These are phyloP conservation scores for Rhadinocentrus ornatus DNA, from an alignment of 2,797 vertebrate species.

Conservation along the genomic window DNA sequence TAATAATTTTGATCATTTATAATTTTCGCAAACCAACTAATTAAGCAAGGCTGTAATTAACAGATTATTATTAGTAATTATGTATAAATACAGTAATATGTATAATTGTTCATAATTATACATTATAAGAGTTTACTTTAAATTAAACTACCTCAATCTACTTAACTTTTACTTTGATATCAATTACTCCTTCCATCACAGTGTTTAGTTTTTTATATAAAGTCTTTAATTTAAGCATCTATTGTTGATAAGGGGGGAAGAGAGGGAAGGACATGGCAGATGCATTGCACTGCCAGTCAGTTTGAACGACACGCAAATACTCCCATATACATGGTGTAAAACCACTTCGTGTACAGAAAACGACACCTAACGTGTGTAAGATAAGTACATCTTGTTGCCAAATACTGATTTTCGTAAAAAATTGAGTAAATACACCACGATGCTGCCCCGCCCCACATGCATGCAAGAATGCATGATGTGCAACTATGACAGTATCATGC, in stretches of 20 bases:
- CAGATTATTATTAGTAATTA: background rate
- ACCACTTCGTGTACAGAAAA: background rate
- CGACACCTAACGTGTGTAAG: background rate
- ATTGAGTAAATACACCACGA: conserved; percentile 45
- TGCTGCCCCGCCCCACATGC: conserved; percentile 68
- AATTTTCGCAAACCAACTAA: background rate
- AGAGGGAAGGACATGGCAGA: background rate
- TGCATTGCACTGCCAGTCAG: background rate
- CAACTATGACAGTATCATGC: conserved; percentile 20
- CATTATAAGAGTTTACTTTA: background rate
- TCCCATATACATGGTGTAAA: background rate
- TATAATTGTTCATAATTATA: background rate
- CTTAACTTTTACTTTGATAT: background rate
- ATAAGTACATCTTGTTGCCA: background rate
- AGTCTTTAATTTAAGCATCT: background rate
- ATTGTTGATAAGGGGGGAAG: background rate
- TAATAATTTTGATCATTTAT: background rate
- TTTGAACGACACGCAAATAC: background rate
- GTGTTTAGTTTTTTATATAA: background rate
- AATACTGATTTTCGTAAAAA: background rate
- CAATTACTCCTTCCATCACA: background rate
- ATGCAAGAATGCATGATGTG: conserved; percentile 31
- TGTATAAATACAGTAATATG: no score
- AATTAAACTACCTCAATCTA: background rate
- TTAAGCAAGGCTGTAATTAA: background rate